Conservation (phyloP, 2,888 invertebrate species). For the Gisinianus flammeolus region DNA sequence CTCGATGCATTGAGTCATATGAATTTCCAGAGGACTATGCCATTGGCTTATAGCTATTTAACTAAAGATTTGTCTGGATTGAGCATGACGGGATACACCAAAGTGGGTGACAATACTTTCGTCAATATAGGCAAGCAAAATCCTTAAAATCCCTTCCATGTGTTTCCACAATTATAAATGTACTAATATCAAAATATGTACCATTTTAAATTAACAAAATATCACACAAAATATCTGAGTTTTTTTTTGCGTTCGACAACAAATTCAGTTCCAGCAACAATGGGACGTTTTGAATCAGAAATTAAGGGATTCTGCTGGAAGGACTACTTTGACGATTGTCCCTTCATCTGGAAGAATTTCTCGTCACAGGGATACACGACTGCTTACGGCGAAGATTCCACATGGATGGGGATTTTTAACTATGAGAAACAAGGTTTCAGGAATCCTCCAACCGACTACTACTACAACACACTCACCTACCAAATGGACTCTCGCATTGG, state of each 20-base stretch:
- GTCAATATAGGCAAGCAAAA: slow-evolving; percentile 71
- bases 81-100: slow-evolving; percentile 87
- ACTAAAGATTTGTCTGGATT: slow-evolving; percentile 69
- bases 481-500: slow-evolving; percentile 71
- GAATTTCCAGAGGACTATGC: slow-evolving; percentile 68
- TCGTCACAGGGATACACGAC: slow-evolving; percentile 63
- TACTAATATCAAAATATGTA: background rate
- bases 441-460: slow-evolving; percentile 81
- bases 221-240: background rate
- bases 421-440: slow-evolving; percentile 77
- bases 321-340: slow-evolving; percentile 31
- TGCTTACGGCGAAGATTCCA: slow-evolving; percentile 81
- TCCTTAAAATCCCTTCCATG: slow-evolving; percentile 9
- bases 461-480: slow-evolving; percentile 75
- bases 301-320: slow-evolving; percentile 62
- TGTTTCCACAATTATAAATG: background rate
- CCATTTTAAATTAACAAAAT: background rate
- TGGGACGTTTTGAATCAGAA: slow-evolving; percentile 73
- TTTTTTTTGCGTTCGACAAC: background rate
- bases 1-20: slow-evolving; percentile 75
- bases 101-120: slow-evolving; percentile 93
- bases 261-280: slow-evolving; percentile 71
- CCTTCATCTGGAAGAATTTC: slow-evolving; percentile 39
- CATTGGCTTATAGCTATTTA: slow-evolving; percentile 63
- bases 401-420: slow-evolving; percentile 79